Base-by-base conservation (phyloP, 2,797 vertebrate genomes). In the Thaleichthys pacificus region DNA sequence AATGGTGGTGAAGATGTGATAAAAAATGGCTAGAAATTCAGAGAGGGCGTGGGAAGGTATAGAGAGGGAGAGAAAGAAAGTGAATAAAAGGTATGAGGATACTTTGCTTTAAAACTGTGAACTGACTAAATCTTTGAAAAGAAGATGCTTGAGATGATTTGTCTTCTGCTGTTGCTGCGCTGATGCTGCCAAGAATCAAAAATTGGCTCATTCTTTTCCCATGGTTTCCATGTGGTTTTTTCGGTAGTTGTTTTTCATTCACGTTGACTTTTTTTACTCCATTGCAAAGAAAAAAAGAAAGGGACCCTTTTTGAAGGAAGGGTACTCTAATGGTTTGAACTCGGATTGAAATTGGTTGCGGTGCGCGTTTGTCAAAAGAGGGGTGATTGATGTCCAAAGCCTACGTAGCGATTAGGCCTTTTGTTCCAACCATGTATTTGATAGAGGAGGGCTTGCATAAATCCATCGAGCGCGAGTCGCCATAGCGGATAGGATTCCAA, bases 21-120 rank as follows among this genome's bases (percentile, higher is more conserved):
- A 51, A 56, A 63, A n/a, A 69, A 61, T n/a, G n/a, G 58, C 28
- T n/a, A 69, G 73, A 73, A 81, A 77, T n/a, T 73, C 73, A 28
- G 82, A 76, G 69, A 71, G 76, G 82, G n/a, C n/a, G 74, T 62
- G 80, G 80, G 77, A 82, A 80, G 83, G 85, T 89, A 86, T 11
- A 15, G 77, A 85, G 7, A 81, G 76, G 68, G 51, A 70, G 72
- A 78, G 57, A 17, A 0, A 72, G 24, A 76, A 72, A 72, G 70
- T 74, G 62, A n/a, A n/a, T n/a, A n/a, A n/a, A 75, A 73, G 70
- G 62, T 74, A 72, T 69, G 78, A 75, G 70, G 66, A 58, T 68
- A 68, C 66, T n/a, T 30, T 54, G 15, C 51, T 26, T n/a, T n/a
- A n/a, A n/a, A n/a, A n/a, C n/a, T n/a, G n/a, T 17, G n/a, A 54